These are phyloP conservation scores for Dromiciops gliroides DNA, from an alignment of 2,113 vertebrate genomes.

Conservation along the genomic window DNA sequence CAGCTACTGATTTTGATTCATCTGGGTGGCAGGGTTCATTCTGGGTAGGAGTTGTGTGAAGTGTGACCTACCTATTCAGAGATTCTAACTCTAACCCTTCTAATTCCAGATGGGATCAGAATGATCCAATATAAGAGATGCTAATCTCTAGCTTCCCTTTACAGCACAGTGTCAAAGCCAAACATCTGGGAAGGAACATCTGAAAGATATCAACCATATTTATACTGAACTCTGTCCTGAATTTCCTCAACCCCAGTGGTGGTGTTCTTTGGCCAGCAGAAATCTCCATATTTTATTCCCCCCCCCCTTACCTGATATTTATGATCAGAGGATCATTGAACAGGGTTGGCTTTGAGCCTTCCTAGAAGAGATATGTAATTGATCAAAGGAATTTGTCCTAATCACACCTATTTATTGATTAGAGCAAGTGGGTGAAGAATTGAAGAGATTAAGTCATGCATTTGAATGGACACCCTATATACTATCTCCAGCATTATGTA, in stretches of 20 bases:
- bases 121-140: background rate
- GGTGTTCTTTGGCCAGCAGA: background rate
- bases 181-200: too few species aligned
- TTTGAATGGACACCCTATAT: background rate
- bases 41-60: background rate
- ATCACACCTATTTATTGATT: background rate
- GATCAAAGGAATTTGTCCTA: background rate
- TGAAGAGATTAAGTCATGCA: background rate
- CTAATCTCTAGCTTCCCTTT: background rate
- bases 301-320: background rate
- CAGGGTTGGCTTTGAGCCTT: background rate
- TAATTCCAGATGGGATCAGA: background rate
- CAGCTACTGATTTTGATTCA: background rate
- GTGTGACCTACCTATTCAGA: background rate
- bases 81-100: background rate
- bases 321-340: background rate
- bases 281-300: background rate
- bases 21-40: background rate
- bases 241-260: background rate
- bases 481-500: background rate
- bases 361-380: background rate
- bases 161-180: background rate
- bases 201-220: too few species aligned
- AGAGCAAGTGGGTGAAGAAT: background rate
- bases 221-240: background rate